Base-by-base conservation (phyloP, 2,797 vertebrate species). In the Graptemys geographica region DNA sequence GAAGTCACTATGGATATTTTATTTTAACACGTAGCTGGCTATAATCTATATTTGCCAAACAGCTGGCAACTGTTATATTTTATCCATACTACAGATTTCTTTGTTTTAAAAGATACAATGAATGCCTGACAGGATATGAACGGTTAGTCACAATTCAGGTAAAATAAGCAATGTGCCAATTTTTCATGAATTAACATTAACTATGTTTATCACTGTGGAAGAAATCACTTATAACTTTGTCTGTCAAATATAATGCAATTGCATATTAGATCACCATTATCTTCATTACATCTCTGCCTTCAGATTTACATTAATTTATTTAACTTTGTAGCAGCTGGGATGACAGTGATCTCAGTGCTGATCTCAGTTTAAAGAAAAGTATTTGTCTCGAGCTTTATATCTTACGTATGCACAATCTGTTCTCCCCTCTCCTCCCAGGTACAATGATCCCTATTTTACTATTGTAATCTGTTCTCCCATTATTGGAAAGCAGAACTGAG, bases 221-320 rank as follows among this genome's bases (percentile, higher is more conserved):
- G 10, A 96, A 95, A 94, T 90, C 81, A 52, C 90, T 97, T 97
- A 93, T 97, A 98, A 85, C 31, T 87, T 96, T 95, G 80, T 79
- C 89, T 95, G 87, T 91, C 89, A 96, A 89, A 93, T 93, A n/a
- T 96, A 97, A 97, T 55, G 52, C 94, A 97, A 94, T 87, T 93
- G 85, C 95, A 94, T 97, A 95, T 95, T 96, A 97, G 97, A 92
- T 96, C 82, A 88, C 56, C 49, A 19, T 33, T 94, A 92, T 94
- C 93, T 95, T 89, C 90, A 96, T 95, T 95, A 94, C 89, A 90
- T 96, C 84, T 97, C 92, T 95, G 94, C 95, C 95, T 97, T 96
- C 95, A 96, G 95, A 96, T 95, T 95, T 91, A 96, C 95, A 95
- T 96, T 93, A 94, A 96, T 96, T 94, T 96, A 55, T 86, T 97